phyloP scores from a whole-genome alignment of 1,140 invertebrate species.

The Heliconius hewitsoni region DNA sequence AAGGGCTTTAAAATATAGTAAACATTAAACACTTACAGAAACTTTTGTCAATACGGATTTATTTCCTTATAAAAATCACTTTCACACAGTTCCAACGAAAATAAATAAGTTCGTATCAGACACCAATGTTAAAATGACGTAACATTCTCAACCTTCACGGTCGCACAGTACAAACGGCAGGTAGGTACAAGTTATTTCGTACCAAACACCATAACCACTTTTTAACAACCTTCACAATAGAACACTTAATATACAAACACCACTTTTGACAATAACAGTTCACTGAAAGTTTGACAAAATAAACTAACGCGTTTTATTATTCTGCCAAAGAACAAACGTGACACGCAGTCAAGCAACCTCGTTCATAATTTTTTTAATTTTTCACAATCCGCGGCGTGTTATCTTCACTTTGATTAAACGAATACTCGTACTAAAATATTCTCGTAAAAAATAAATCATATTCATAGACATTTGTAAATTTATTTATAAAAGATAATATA shows the following conservation, averaged over 20 bases:
- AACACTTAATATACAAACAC: slow-evolving; percentile 53
- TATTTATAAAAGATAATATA: background rate
- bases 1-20: slow-evolving; percentile 54
- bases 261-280: slow-evolving; percentile 52
- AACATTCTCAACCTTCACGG: slow-evolving; percentile 81
- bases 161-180: slow-evolving; percentile 73
- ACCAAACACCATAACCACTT: slow-evolving; percentile 42
- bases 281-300: slow-evolving; percentile 61
- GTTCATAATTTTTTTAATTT: slow-evolving; percentile 62
- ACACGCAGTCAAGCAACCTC: slow-evolving; percentile 79
- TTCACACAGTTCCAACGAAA: slow-evolving; percentile 55
- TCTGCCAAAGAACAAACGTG: slow-evolving; percentile 74
- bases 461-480: background rate
- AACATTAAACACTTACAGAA: slow-evolving; percentile 54
- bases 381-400: slow-evolving; percentile 48
- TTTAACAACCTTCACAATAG: slow-evolving; percentile 46
- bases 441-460: background rate
- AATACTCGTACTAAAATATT: slow-evolving; percentile 40
- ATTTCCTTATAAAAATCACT: slow-evolving; percentile 52
- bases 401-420: slow-evolving; percentile 41
- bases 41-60: slow-evolving; percentile 35
- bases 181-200: slow-evolving; percentile 63
- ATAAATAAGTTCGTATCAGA: slow-evolving; percentile 72
- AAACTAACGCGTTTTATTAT: slow-evolving; percentile 72
- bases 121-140: slow-evolving; percentile 77